These are phyloP conservation scores for Caenorhabditis becei DNA, from an alignment of 2,888 invertebrate genomes.

Conservation along the genomic window DNA sequence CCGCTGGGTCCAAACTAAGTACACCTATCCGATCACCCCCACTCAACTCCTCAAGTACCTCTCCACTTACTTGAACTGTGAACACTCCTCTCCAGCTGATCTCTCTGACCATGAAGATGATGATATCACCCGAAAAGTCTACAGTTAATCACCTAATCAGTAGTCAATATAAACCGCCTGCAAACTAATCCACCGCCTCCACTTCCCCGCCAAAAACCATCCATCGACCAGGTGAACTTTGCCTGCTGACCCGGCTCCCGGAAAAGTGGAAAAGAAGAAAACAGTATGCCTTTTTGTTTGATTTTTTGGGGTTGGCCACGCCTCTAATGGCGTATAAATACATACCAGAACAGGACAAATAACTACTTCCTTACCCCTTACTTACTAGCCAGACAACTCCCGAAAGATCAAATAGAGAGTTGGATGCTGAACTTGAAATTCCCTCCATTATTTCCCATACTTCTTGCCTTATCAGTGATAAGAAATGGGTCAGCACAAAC, in stretches of 20 bases:
- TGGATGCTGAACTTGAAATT: conserved; percentile 14
- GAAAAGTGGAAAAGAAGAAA: no score
- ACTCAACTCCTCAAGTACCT: not conserved
- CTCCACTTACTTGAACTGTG: not conserved
- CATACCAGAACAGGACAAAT: not conserved
- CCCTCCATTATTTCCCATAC: conserved; percentile 1
- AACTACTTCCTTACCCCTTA: no score
- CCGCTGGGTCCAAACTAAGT: no score
- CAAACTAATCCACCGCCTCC: not conserved
- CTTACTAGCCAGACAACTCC: no score
- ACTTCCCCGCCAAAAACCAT: not conserved
- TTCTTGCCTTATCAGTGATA: not conserved
- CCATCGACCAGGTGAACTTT: not conserved
- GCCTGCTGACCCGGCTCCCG: no score
- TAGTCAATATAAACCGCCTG: not conserved
- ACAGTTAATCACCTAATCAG: not conserved
- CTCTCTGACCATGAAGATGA: not conserved
- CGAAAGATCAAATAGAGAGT: no score
- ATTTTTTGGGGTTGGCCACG: conserved; percentile 8
- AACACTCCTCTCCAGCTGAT: not conserved
- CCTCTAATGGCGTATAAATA: no score
- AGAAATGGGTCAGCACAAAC: no score
- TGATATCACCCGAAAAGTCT: not conserved
- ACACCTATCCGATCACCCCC: not conserved
- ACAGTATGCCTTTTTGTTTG: no score